Conservation (phyloP, 2,797 vertebrate genomes). For the Remorina albescens region DNA sequence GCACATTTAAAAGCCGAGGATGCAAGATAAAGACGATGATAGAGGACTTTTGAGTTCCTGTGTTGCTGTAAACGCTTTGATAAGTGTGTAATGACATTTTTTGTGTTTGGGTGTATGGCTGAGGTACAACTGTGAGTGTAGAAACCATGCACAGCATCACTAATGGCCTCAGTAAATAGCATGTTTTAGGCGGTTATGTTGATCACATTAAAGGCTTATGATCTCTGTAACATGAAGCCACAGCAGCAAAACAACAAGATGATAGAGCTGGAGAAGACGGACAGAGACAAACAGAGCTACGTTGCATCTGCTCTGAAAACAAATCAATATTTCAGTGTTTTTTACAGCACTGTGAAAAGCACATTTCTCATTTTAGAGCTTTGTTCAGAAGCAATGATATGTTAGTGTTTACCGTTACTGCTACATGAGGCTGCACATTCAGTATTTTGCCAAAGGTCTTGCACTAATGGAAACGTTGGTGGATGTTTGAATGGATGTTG, state of each 20-base stretch:
- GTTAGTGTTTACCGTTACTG: not conserved
- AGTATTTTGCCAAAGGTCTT: not conserved
- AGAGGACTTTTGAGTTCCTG: slow-evolving; percentile 28
- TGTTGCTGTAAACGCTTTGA: slow-evolving; percentile 28
- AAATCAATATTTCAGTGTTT: not conserved
- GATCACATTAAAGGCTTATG: slow-evolving; percentile 45
- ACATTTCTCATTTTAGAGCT: not conserved
- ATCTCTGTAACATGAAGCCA: slow-evolving; percentile 33
- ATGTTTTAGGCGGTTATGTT: slow-evolving; percentile 55
- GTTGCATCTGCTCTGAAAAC: not conserved
- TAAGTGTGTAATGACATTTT: slow-evolving; percentile 40
- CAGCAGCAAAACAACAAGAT: slow-evolving; percentile 19
- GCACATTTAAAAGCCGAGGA: slow-evolving; percentile 49
- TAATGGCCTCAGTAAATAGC: slow-evolving; percentile 44
- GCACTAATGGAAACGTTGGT: slow-evolving; percentile 9
- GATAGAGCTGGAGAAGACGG: not conserved
- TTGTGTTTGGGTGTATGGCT: not conserved
- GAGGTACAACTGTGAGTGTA: slow-evolving; percentile 37
- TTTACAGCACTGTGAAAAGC: not conserved
- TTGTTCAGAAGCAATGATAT: not conserved
- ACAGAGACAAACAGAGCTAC: not conserved
- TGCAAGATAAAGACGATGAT: slow-evolving; percentile 22
- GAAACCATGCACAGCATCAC: slow-evolving; percentile 37
- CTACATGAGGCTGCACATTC: not conserved
- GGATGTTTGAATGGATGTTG: slow-evolving; percentile 9